phyloP scores from a whole-genome alignment of 2,113 vertebrate genomes.

The Limnothrissa miodon region DNA sequence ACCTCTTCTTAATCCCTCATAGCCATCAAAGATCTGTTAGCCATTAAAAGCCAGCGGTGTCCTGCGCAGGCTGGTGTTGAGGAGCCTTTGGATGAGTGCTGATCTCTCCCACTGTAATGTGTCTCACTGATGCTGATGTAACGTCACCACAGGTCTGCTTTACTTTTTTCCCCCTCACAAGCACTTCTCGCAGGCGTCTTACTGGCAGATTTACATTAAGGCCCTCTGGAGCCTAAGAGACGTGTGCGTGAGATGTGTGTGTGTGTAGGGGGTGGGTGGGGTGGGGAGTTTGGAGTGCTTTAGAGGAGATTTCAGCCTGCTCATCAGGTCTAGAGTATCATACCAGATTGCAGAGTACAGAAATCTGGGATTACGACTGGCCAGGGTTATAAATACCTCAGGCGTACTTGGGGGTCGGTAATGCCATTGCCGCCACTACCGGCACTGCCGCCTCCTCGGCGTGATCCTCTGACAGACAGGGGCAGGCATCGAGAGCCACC shows the following conservation, averaged over 20 bases:
- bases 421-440: constrained; percentile 17
- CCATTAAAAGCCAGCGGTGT: not conserved
- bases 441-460: not conserved
- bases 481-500: not conserved
- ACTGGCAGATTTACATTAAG: constrained; percentile 20
- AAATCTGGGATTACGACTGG: constrained; percentile 39
- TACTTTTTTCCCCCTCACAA: not conserved
- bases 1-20: not conserved
- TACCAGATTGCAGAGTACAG: constrained; percentile 30
- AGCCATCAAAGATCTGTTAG: not conserved
- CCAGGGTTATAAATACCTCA: constrained; percentile 32
- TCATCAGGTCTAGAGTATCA: constrained; percentile 23
- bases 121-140: not conserved
- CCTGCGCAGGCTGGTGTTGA: not conserved
- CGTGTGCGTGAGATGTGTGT: not conserved
- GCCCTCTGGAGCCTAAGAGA: not conserved
- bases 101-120: not conserved
- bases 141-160: not conserved
- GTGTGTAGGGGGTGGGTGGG: not conserved
- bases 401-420: not conserved
- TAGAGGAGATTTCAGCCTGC: constrained; percentile 24
- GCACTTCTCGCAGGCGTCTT: not conserved
- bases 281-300: not conserved
- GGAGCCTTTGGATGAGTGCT: not conserved
- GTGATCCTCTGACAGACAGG: not conserved